Base-by-base conservation (phyloP, 2,113 vertebrate genomes). In the Notarius lentiginosus region DNA sequence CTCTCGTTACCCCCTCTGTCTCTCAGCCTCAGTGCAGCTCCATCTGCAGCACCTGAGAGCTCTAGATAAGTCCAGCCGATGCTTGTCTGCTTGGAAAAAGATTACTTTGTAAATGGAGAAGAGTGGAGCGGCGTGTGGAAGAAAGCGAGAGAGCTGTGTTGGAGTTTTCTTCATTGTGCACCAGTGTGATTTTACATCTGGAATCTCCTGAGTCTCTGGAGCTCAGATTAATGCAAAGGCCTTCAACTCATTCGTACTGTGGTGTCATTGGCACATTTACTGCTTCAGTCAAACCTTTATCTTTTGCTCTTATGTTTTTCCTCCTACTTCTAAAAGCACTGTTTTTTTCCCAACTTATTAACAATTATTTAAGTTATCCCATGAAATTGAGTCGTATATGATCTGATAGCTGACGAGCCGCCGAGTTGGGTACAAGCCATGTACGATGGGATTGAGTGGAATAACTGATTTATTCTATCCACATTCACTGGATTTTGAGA, bases 61-160 rank as follows among this genome's bases (percentile, higher is more conserved):
- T 70, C 79, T 89, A 93, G 94, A 95, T 95, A 94, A 94, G 92
- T 80, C 85, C 84, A 55, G 77, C 76, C 91, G 93, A 95, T 95
- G 93, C 93, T 93, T 94, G 94, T 93, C 93, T 93, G 89, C 92
- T 93, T 85, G 80, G 91, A 82, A 88, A 89, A 89, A 94, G 94
- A 93, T 94, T 94, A 91, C 91, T 91, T 91, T 92, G 89, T 91
- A 91, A 92, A 92, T 89, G 88, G 87, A 87, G 83, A 90, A 92
- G 63, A 75, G 76, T 84, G n/a, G n/a, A 84, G 58, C 55, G 20
- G 58, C 60, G 56, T 30, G 51, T 41, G 63, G 41, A 76, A 7
- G 55, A 30, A 51, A 27, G 27, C 55, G 73, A 66, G 63, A 82
- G 89, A 34, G 49, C 22, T 61, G 61, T 24, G 27, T 24, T 84